Evolutionary conservation across 2,888 invertebrate genomes (phyloP).

Genomic region (Margaritifera margaritifera): DNA sequence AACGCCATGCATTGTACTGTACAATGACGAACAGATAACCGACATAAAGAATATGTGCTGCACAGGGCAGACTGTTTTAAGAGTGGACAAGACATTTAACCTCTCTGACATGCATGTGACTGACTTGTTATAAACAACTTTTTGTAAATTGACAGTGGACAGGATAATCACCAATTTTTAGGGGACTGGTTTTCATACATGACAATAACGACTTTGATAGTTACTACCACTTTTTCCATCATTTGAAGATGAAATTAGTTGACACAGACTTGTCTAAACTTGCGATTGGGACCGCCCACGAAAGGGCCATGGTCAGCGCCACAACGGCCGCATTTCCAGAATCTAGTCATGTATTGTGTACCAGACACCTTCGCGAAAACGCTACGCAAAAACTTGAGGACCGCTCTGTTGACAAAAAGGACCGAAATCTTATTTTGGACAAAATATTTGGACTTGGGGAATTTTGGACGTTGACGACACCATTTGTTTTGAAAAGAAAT

Average conservation of each 20-base stretch:
- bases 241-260: neutral
- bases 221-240: no score
- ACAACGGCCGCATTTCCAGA: neutral
- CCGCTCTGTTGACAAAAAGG: neutral
- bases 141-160: conserved; percentile 1
- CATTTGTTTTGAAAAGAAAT: conserved; percentile 9
- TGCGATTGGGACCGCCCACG: conserved; percentile 1
- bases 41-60: conserved; percentile 14
- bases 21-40: conserved; percentile 11
- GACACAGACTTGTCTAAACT: neutral
- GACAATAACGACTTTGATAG: no score
- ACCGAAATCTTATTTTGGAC: neutral
- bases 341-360: conserved; percentile 2
- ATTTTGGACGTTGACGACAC: conserved; percentile 1
- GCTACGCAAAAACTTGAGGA: neutral
- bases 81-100: conserved; percentile 7
- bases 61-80: conserved; percentile 9
- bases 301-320: no score
- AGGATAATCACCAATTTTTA: conserved; percentile 8
- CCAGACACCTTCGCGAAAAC: neutral
- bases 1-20: conserved; percentile 6
- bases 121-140: conserved; percentile 5
- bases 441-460: neutral
- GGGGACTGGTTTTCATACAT: conserved; percentile 13
- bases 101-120: conserved; percentile 1